These are phyloP conservation scores for Papilio protenor DNA, from an alignment of 2,888 invertebrate genomes.

Conservation along the genomic window DNA sequence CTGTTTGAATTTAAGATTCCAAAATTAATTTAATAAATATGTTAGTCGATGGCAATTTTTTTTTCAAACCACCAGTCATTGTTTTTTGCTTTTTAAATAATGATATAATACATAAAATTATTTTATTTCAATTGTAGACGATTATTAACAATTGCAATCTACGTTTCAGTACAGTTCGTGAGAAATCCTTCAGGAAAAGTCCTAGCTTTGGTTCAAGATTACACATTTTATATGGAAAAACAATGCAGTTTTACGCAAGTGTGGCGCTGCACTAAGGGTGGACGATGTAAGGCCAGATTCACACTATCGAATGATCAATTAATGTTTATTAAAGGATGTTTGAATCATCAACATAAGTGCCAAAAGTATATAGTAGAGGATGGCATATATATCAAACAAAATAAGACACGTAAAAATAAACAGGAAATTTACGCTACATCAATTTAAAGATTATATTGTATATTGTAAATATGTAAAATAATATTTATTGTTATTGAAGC, in stretches of 20 bases:
- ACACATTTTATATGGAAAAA: constrained; percentile 55
- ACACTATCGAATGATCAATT: background rate
- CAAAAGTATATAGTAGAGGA: constrained; percentile 41
- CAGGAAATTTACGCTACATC: background rate
- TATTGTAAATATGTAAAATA: background rate
- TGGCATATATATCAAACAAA: constrained; percentile 42
- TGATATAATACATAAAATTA: no score
- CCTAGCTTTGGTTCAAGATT: constrained; percentile 55
- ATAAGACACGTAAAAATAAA: constrained; percentile 17
- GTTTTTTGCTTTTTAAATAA: background rate
- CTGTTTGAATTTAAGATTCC: no score
- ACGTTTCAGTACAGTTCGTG: constrained; percentile 41
- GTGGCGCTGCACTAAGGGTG: constrained; percentile 51
- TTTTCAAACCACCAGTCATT: background rate
- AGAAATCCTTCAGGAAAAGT: constrained; percentile 49
- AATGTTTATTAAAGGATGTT: constrained; percentile 29
- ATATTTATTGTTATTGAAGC: no score
- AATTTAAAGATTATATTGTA: background rate
- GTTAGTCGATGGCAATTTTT: background rate
- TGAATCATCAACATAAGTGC: constrained; percentile 37
- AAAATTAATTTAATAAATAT: background rate
- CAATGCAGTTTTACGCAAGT: constrained; percentile 48
- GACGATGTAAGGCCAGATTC: constrained; percentile 45
- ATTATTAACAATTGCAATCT: background rate
- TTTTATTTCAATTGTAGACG: background rate